Evolutionary conservation across 2,113 vertebrate genomes (phyloP), one percentile per base, ranked within the genome.

Genomic region (Climacteris rufus): DNA sequence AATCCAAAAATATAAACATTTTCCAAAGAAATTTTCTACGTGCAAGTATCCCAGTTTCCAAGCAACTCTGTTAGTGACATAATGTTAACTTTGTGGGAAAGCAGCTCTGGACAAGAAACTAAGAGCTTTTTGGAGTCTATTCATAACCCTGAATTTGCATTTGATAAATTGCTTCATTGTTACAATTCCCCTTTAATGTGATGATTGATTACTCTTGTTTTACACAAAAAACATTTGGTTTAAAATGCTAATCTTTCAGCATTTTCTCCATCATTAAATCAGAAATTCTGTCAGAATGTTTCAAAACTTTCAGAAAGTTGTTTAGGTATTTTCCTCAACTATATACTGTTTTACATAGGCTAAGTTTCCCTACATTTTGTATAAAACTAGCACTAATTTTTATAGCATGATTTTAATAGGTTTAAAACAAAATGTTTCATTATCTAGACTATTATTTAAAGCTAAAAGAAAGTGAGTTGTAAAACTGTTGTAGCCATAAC

Each of bases 121-220:
- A 45, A 57, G 66, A 83, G 63, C 30, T 77, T 95, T 91, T 57
- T 88, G 66, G 66, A 94, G 71, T 77, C 94, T 83, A 74, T 90
- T 96, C 94, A 90, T 90, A 92, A 80, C 45, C 20, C 49, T 65
- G 37, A 49, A 90, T 87, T 95, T 91, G 93, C 92, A 93, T 94
- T 79, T 88, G 79, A 87, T 90, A 96, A 95, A 95, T 45, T 61
- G 45, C 45, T 79, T 91, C 74, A 90, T 80, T 95, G 92, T 92
- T 88, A 42, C 4, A 72, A 39, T 28, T 37, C 23, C 35, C 40
- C 60, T 87, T 77, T 71, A 92, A 90, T 1, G 0, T 52, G 35
- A 90, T 16, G 23, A 94, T 89, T 65, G 76, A 89, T 87, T 89
- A 56, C 92, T 77, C 71, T 86, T 78, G 24, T 50, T 90, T 90